A percentile compares a stretch with the other conserved stretches of the same genome.
phyloP scores from a whole-genome alignment of 2,113 vertebrate species.

The Plectropomus leopardus region DNA sequence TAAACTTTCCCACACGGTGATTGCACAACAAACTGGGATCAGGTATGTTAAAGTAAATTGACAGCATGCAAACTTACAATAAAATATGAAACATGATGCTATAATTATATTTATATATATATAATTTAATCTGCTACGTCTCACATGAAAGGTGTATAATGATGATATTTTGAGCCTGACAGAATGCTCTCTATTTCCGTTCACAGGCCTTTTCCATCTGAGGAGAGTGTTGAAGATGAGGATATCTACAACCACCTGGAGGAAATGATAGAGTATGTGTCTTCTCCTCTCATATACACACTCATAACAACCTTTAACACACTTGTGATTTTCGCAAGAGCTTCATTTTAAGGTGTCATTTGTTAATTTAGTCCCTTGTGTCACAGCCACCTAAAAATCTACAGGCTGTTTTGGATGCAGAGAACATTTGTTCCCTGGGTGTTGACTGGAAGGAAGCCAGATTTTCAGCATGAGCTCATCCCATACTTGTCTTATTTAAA shows the following conservation, averaged over 20 bases:
- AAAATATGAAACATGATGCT: no score
- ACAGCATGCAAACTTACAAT: not conserved
- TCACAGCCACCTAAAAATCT: not conserved
- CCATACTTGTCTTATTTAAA: conserved; percentile 5
- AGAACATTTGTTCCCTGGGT: conserved; percentile 49
- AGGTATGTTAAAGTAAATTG: conserved; percentile 84
- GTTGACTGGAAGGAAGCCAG: conserved; percentile 52
- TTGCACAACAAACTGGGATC: conserved; percentile 90
- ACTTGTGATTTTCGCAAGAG: not conserved
- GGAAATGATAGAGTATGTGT: conserved; percentile 95
- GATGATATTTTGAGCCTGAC: not conserved
- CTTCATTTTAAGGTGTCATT: not conserved
- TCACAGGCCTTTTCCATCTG: conserved; percentile 92
- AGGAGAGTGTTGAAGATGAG: conserved; percentile 92
- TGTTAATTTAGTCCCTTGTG: not conserved
- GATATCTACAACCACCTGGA: conserved; percentile 96
- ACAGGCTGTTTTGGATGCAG: not conserved
- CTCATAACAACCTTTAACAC: not conserved
- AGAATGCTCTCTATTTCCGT: conserved; percentile 18
- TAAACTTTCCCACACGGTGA: conserved; percentile 90
- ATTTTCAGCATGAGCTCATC: not conserved
- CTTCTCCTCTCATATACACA: not conserved
- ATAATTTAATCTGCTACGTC: no score
- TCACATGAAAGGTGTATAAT: not conserved
- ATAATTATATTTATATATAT: no score